Evolutionary conservation across 1,140 invertebrate genomes (phyloP).

Genomic region (Calosoma granatense): DNA sequence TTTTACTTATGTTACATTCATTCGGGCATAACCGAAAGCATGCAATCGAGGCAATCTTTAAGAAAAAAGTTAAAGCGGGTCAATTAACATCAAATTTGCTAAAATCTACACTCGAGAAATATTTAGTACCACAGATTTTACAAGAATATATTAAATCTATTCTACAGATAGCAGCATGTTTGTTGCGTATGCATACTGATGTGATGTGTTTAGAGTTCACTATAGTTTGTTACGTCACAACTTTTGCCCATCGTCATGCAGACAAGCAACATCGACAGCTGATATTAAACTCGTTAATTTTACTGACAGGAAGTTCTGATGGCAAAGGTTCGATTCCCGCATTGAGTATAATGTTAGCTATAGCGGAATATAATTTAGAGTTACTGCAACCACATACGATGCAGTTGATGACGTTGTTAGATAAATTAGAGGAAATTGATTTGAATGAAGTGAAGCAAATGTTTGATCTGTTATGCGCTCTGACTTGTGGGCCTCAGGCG

Average conservation of each 20-base stretch:
- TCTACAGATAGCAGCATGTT: slow-evolving; percentile 31
- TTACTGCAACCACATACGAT: slow-evolving; percentile 33
- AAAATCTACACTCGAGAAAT: slow-evolving; percentile 30
- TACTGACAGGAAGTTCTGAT: slow-evolving; percentile 19
- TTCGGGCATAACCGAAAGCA: slow-evolving; percentile 31
- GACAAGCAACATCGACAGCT: slow-evolving; percentile 20
- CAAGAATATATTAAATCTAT: slow-evolving; percentile 32
- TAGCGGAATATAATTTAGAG: slow-evolving; percentile 14
- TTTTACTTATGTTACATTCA: slow-evolving; percentile 34
- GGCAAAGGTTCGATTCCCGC: slow-evolving; percentile 18
- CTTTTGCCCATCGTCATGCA: slow-evolving; percentile 23
- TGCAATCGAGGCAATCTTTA: slow-evolving; percentile 34
- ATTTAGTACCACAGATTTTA: slow-evolving; percentile 29
- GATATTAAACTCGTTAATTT: slow-evolving; percentile 24
- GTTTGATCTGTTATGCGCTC: slow-evolving; percentile 43
- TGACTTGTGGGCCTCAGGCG: slow-evolving; percentile 38
- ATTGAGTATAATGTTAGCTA: slow-evolving; percentile 21
- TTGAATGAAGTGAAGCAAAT: slow-evolving; percentile 42
- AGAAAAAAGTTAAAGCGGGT: slow-evolving; percentile 32
- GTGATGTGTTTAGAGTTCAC: slow-evolving; percentile 19
- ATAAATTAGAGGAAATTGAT: slow-evolving; percentile 44
- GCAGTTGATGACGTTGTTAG: slow-evolving; percentile 41
- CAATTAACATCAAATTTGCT: slow-evolving; percentile 33
- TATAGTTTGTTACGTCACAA: slow-evolving; percentile 18
- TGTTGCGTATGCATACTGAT: slow-evolving; percentile 20